phyloP scores from a whole-genome alignment of 2,113 vertebrate genomes.

The Anthoscopus minutus region DNA sequence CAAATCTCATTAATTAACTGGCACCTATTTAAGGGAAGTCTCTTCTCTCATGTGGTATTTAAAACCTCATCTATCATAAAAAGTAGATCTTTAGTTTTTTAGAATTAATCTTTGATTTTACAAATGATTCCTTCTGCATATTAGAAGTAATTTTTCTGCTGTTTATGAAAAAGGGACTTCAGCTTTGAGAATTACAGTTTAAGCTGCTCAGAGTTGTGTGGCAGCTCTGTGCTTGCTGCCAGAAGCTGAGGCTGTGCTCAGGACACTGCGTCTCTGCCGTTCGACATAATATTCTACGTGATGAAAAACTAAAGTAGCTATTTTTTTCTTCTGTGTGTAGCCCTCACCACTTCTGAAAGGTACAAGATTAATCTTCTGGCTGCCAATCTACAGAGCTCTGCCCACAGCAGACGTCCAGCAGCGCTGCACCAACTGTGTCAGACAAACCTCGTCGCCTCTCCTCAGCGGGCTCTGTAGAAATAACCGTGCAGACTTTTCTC shows the following conservation, averaged over 20 bases:
- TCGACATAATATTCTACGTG: conserved; percentile 24
- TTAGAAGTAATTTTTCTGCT: not conserved
- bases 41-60: not conserved
- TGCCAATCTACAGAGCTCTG: not conserved
- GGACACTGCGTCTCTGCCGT: not conserved
- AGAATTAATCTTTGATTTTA: not conserved
- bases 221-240: conserved; percentile 19
- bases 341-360: not conserved
- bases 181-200: not conserved
- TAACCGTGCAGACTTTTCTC: not conserved
- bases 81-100: not conserved
- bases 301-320: conserved; percentile 47
- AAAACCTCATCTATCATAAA: not conserved
- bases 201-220: not conserved
- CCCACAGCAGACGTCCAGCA: not conserved
- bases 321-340: not conserved
- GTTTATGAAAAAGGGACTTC: not conserved
- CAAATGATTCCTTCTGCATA: not conserved
- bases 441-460: not conserved
- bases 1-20: conserved; percentile 34
- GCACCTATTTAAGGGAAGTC: not conserved
- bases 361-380: conserved; percentile 26
- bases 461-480: not conserved
- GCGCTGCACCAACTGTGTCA: not conserved
- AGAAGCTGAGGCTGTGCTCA: conserved; percentile 7